These are phyloP conservation scores for Corythornis vintsioides DNA, from an alignment of 2,113 vertebrate species.

Conservation along the genomic window DNA sequence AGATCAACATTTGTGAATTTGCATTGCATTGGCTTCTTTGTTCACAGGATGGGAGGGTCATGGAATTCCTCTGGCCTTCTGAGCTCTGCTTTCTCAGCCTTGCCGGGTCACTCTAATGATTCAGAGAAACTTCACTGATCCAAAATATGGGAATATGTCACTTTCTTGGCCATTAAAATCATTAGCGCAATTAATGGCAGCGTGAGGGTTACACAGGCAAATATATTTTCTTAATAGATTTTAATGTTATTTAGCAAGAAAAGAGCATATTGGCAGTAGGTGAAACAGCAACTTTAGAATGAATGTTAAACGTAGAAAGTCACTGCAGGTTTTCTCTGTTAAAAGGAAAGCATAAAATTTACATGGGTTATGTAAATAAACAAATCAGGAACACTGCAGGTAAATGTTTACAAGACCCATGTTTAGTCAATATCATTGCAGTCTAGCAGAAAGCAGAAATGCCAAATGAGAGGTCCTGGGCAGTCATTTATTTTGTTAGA, in stretches of 20 bases:
- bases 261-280: not conserved
- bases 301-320: not conserved
- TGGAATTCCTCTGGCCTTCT: not conserved
- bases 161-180: not conserved
- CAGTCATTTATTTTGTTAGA: conserved; percentile 6
- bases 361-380: not conserved
- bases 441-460: not conserved
- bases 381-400: not conserved
- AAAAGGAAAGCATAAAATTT: conserved; percentile 7
- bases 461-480: not conserved
- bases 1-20: not conserved
- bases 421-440: not conserved
- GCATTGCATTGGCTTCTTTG: not conserved
- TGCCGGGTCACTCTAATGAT: not conserved
- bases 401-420: not conserved
- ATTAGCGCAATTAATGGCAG: not conserved
- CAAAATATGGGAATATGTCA: not conserved
- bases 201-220: not conserved
- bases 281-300: not conserved
- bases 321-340: not conserved
- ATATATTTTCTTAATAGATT: not conserved
- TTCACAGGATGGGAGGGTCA: not conserved
- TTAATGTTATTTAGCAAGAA: not conserved
- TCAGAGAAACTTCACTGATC: not conserved
- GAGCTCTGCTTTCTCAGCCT: not conserved